Conservation (phyloP, 2,113 vertebrate genomes). For the Brachypodius melanocephalos region DNA sequence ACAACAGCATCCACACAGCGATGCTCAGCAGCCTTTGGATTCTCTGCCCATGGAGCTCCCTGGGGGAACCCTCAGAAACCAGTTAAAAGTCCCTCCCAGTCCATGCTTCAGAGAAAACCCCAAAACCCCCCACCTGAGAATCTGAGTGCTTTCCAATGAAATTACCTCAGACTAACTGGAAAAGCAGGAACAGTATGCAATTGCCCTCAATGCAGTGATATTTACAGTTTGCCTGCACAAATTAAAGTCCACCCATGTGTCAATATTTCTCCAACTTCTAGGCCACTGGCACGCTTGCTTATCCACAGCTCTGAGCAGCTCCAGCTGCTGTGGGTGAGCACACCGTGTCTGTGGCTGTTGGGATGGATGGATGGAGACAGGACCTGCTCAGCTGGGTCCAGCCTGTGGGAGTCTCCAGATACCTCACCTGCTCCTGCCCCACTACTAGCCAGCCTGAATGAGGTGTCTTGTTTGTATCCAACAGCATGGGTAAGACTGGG, state of each 20-base stretch:
- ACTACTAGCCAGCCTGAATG: neutral
- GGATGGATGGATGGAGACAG: neutral
- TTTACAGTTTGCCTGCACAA: neutral
- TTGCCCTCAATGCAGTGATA: neutral
- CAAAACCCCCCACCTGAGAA: neutral
- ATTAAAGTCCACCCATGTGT: conserved; percentile 30
- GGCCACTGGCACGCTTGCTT: neutral
- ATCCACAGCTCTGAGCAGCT: neutral
- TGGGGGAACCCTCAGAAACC: neutral
- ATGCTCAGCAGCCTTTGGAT: neutral
- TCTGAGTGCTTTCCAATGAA: neutral
- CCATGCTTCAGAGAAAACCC: neutral
- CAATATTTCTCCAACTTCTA: conserved; percentile 1
- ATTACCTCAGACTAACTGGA: conserved; percentile 1
- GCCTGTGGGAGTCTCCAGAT: neutral
- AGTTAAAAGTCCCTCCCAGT: neutral
- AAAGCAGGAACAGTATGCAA: neutral
- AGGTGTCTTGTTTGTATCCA: neutral
- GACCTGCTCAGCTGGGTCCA: neutral
- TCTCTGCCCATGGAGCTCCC: neutral
- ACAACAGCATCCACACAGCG: rapidly evolving
- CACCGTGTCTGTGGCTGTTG: neutral
- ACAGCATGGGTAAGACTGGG: rapidly evolving
- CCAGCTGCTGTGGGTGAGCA: neutral
- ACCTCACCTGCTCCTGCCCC: neutral